Evolutionary conservation across 2,113 vertebrate genomes (phyloP).

Genomic region (Gavia stellata): DNA sequence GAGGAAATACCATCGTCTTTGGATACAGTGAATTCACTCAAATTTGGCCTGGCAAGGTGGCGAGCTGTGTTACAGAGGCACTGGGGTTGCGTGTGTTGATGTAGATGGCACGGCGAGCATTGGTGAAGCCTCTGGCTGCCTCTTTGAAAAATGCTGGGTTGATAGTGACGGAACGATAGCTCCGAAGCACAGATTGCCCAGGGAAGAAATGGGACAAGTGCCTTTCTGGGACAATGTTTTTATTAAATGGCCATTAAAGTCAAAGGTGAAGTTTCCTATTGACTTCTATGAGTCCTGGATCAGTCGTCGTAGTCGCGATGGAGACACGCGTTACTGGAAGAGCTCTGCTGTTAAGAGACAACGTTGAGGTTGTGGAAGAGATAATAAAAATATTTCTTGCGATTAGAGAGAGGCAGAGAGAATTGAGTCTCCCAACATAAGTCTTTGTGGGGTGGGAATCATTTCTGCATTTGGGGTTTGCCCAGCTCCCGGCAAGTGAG

Average conservation of each 20-base stretch:
- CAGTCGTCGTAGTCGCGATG: not conserved
- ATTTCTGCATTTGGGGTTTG: not conserved
- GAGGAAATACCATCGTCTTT: accelerated
- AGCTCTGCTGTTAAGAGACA: not conserved
- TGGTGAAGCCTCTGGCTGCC: not conserved
- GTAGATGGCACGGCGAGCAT: accelerated
- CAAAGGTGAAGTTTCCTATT: not conserved
- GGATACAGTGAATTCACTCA: not conserved
- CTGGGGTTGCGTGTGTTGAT: not conserved
- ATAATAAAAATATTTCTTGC: not conserved
- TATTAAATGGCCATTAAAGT: not conserved
- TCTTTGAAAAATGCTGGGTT: not conserved
- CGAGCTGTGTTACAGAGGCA: not conserved
- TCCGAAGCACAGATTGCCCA: not conserved
- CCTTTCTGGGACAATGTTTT: not conserved
- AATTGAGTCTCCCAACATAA: not conserved
- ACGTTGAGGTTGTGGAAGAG: not conserved
- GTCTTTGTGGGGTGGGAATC: not conserved
- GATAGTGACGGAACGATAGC: not conserved
- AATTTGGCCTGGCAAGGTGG: not conserved
- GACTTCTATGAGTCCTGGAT: not conserved
- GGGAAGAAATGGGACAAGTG: not conserved
- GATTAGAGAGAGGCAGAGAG: not conserved
- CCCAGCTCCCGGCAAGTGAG: not conserved
- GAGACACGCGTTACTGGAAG: not conserved